Percentiles rank a stretch among this genome's conserved stretches.
phyloP scores from a whole-genome alignment of 2,888 invertebrate species.

The Adelphocoris suturalis region DNA sequence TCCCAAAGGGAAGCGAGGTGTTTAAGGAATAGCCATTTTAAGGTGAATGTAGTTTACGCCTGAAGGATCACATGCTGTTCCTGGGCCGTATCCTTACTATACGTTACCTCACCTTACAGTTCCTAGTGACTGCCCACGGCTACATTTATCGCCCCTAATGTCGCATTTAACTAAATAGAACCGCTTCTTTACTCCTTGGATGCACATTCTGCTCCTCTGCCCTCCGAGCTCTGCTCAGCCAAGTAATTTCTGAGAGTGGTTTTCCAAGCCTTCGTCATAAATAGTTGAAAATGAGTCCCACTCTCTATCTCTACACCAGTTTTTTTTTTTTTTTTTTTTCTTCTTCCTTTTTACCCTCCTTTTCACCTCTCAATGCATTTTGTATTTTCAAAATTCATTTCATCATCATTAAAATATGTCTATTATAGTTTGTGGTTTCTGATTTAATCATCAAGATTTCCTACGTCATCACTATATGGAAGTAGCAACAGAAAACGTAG shows the following conservation, averaged over 20 bases:
- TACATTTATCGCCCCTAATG: constrained; percentile 57
- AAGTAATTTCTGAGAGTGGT: constrained; percentile 65
- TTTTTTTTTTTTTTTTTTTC: neutral
- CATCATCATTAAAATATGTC: neutral
- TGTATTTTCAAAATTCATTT: neutral
- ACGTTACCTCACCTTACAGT: constrained; percentile 35
- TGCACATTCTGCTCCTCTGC: constrained; percentile 45
- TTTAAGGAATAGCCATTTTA: constrained; percentile 50
- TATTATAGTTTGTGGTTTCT: neutral
- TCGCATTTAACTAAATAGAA: constrained; percentile 57
- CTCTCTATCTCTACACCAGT: neutral
- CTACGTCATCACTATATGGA: too few relatives aligned
- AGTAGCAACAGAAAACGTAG: too few relatives aligned
- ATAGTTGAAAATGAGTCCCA: constrained; percentile 61
- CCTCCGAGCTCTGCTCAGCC: constrained; percentile 13
- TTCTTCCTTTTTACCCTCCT: too few relatives aligned
- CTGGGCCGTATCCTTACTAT: constrained; percentile 41
- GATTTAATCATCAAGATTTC: too few relatives aligned
- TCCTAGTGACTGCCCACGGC: constrained; percentile 43
- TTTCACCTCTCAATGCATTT: neutral
- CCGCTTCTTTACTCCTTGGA: constrained; percentile 43
- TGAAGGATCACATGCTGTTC: constrained; percentile 66
- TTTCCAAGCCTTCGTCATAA: constrained; percentile 21
- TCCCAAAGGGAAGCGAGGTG: constrained; percentile 51
- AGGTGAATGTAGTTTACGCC: constrained; percentile 55